Conservation (phyloP, 2,113 vertebrate genomes). For the Ceratotherium simum region DNA sequence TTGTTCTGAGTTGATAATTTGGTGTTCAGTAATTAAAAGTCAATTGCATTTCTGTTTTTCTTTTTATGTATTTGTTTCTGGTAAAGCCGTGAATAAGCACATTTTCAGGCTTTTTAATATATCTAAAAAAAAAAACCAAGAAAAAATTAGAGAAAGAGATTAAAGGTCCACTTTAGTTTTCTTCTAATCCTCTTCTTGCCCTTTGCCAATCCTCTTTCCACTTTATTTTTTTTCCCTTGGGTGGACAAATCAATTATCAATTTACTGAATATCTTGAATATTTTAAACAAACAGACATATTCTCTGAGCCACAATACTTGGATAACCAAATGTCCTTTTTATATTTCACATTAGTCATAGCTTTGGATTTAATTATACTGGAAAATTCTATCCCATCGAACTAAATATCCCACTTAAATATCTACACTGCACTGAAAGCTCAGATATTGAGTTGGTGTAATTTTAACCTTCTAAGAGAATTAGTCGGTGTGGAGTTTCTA, state of each 20-base stretch:
- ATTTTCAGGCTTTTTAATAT: not conserved
- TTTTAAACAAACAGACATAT: constrained; percentile 6
- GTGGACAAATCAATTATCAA: not conserved
- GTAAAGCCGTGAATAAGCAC: not conserved
- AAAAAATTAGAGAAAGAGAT: not conserved
- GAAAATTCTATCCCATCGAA: constrained; percentile 63
- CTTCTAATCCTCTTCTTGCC: not conserved
- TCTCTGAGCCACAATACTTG: constrained; percentile 28
- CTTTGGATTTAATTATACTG: constrained; percentile 60
- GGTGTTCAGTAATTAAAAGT: not conserved
- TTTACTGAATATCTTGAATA: constrained; percentile 43
- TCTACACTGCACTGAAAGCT: constrained; percentile 46
- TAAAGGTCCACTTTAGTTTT: not conserved
- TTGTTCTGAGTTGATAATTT: constrained; percentile 14
- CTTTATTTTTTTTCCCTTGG: not conserved
- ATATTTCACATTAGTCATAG: constrained; percentile 35
- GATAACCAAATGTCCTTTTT: constrained; percentile 38
- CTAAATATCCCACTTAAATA: constrained; percentile 69
- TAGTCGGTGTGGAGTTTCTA: constrained; percentile 60
- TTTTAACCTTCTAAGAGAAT: constrained; percentile 65
- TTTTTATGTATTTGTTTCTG: not conserved
- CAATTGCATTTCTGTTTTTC: not conserved
- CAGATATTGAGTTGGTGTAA: constrained; percentile 59
- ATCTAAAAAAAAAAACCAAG: not conserved
- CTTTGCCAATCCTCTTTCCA: not conserved